Evolutionary conservation across 2,888 invertebrate genomes (phyloP), one percentile per base, ranked within the genome.

Genomic region (Scelioninae gen. 2): DNA sequence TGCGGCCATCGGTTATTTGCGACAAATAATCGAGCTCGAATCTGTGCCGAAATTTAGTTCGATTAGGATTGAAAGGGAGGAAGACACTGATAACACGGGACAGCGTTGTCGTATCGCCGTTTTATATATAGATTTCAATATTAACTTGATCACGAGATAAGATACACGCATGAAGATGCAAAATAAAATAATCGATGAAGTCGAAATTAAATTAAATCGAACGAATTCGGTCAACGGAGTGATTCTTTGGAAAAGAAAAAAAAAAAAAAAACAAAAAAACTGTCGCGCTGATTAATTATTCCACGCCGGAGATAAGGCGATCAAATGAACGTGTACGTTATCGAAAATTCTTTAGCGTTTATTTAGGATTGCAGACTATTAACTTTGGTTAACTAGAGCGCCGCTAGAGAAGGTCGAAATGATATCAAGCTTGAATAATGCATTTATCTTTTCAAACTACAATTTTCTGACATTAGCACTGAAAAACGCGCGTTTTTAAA

Each of bases 81-180:
- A n/a, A n/a, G n/a, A n/a, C n/a, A n/a, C n/a, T n/a, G n/a, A n/a
- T n/a, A n/a, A n/a, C n/a, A 19, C 13, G 19, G n/a, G n/a, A 22
- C 10, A 2, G 3, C 31, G 4, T 57, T 10, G 22, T 31, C 18
- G 10, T 41, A 19, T 41, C 19, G 22, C 15, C 52, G 33, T 16
- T 50, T 50, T 41, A 41, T 52, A 22, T 37, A 37, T 35, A 37
- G 22, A 19, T 19, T 22, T 25, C 33, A 53, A 39, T 25, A 39
- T 53, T 39, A 53, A 39, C 25, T 39, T 10, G 18, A 53, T 53
- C 39, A 10, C 5, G 5, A 53, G 10, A 25, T 9, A n/a, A 53
- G 53, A 25, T 39, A n/a, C 25, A 9, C n/a, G 53, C 15, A 39
- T 53, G 28, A 53, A 53, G 39, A 39, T 53, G 25, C 16, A 53